Evolutionary conservation across 1,140 invertebrate species (phyloP).

Genomic region (Zaprionus taronus): DNA sequence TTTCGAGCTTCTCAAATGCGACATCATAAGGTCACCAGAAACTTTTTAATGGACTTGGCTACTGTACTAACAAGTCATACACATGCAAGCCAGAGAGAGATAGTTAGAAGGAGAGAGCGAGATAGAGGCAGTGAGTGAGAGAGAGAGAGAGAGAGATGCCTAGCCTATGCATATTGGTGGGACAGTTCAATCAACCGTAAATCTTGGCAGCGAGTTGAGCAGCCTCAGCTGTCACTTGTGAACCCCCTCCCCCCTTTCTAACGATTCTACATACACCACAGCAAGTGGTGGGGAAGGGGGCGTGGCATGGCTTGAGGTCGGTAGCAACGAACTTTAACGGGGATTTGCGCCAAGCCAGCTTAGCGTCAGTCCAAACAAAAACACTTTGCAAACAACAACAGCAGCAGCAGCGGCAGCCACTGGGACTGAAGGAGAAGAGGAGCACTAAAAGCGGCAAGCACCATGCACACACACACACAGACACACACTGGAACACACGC

Average conservation of each 20-base stretch:
- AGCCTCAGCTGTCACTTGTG: constrained; percentile 42
- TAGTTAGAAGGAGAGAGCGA: neutral
- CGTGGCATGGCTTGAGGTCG: constrained; percentile 24
- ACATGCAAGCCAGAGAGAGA: neutral
- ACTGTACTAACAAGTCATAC: neutral
- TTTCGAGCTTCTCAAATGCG: neutral
- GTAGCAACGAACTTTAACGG: constrained; percentile 56
- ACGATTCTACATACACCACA: neutral
- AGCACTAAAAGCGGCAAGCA: constrained; percentile 24
- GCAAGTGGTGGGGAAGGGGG: neutral
- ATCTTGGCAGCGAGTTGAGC: constrained; percentile 44
- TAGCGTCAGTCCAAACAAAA: constrained; percentile 66
- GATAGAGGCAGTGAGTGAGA: neutral
- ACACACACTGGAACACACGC: constrained; percentile 35
- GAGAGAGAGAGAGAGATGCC: neutral
- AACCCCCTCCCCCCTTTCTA: too few species aligned
- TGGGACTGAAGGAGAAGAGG: neutral
- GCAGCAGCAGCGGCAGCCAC: neutral
- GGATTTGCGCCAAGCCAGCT: constrained; percentile 60
- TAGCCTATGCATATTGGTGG: constrained; percentile 4
- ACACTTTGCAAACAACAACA: constrained; percentile 54
- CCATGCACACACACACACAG: constrained; percentile 59
- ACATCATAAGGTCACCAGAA: neutral
- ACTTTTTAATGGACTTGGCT: constrained; percentile 1
- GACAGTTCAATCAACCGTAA: constrained; percentile 51